phyloP scores from a whole-genome alignment of 2,888 invertebrate species.

The Silvanus unidentatus region DNA sequence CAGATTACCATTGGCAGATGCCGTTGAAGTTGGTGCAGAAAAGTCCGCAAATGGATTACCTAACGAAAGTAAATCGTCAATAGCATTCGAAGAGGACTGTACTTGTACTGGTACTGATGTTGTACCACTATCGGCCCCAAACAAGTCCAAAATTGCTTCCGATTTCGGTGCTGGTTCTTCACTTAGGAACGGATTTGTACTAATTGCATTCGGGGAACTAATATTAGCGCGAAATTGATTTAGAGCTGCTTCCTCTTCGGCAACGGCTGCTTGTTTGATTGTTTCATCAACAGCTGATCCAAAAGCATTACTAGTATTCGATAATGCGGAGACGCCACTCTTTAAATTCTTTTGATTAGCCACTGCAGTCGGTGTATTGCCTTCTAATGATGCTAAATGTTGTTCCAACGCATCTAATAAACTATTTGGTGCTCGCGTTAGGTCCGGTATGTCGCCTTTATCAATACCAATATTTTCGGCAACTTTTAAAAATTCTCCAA shows the following conservation, averaged over 20 bases:
- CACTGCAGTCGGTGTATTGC: constrained; percentile 82
- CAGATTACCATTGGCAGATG: constrained; percentile 31
- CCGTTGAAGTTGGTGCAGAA: constrained; percentile 37
- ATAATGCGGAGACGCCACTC: constrained; percentile 81
- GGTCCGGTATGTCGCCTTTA: constrained; percentile 97
- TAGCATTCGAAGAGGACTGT: constrained; percentile 56
- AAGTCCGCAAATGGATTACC: constrained; percentile 90
- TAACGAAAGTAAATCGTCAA: constrained; percentile 71
- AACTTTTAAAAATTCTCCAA: constrained; percentile 95
- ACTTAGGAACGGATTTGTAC: constrained; percentile 82
- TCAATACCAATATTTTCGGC: constrained; percentile 91
- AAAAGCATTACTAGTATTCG: constrained; percentile 84
- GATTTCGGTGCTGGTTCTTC: constrained; percentile 34
- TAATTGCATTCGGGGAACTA: constrained; percentile 66
- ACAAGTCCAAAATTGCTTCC: constrained; percentile 71
- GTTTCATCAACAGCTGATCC: constrained; percentile 83
- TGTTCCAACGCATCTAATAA: constrained; percentile 95
- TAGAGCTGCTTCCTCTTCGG: constrained; percentile 94
- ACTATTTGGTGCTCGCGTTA: constrained; percentile 97
- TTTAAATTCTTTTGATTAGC: constrained; percentile 86
- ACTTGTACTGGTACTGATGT: constrained; percentile 39
- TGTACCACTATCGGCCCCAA: constrained; percentile 51
- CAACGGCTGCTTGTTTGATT: constrained; percentile 79
- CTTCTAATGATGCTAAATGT: constrained; percentile 91
- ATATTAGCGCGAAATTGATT: constrained; percentile 91